Base-by-base conservation (phyloP, 2,888 invertebrate genomes). In the Chesias legatella region DNA sequence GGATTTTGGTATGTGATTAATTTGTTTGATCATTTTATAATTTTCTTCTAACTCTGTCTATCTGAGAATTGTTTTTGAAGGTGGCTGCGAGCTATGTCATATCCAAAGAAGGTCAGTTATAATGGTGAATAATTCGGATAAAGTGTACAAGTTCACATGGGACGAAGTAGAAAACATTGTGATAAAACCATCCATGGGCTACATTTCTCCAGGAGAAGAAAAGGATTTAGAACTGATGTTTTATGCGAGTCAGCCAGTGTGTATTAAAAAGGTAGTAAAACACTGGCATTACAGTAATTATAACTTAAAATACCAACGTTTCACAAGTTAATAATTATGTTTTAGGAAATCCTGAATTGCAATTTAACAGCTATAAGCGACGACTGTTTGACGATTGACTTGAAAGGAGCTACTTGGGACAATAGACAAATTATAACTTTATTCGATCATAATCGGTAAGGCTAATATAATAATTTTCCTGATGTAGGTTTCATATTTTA, bases 171-270 rank as follows among this genome's bases (percentile, higher is more conserved):
- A 79, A 1, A 46, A 60, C 37, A 41, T 88, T 27, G 58, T 79
- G 11, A 67, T 83, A 6, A 84, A 73, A 50, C 88, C 88, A 0
- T 75, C 78, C 0, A 47, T 73, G n/a, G 88, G 88, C 0, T 86
- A 78, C 36, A 84, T 88, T 54, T 83, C 83, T 1, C 88, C 88
- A 0, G 83, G 79, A 1, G 88, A 88, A 72, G 88, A 88, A 54
- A 88, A 88, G 45, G 86, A 88, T 57, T 51, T 88, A 24, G 84
- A 86, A 62, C 69, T 88, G 13, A 68, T 74, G 45, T 88, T 85
- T 51, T 79, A 71, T 45, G 71, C 82, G 17, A 51, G 56, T 8
- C 65, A 73, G 32, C 82, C 82, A 6, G 48, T 78, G 1, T 30
- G 33, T 8, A 48, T 85, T 29, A 63, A 53, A 36, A 82, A 70